Evolutionary conservation across 2,797 vertebrate species (phyloP).

Genomic region (Coregonus sp.): DNA sequence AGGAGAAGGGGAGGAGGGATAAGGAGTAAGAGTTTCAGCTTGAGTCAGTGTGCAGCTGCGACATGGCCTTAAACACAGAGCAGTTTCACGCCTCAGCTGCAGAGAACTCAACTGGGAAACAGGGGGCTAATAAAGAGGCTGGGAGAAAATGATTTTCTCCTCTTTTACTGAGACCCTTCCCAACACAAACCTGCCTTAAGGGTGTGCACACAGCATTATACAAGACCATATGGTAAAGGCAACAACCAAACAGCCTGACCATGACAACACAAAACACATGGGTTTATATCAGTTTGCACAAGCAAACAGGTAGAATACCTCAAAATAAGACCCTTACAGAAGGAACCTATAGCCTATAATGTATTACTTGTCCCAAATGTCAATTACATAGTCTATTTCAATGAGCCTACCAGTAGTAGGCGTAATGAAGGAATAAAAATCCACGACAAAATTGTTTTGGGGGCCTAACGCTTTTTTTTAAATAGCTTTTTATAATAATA

Average conservation of each 20-base stretch:
- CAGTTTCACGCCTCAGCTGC: slow-evolving; percentile 57
- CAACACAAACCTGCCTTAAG: slow-evolving; percentile 15
- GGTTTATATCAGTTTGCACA: not conserved
- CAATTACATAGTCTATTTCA: not conserved
- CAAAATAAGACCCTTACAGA: slow-evolving; percentile 14
- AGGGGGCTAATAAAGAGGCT: slow-evolving; percentile 43
- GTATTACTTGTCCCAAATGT: not conserved
- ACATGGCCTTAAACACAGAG: slow-evolving; percentile 38
- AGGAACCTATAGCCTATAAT: slow-evolving; percentile 13
- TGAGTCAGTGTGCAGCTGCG: slow-evolving; percentile 47
- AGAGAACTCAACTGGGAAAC: slow-evolving; percentile 56
- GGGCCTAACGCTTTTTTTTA: too few species aligned
- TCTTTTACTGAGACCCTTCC: slow-evolving; percentile 26
- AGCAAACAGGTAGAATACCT: slow-evolving; percentile 21
- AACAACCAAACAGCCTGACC: slow-evolving; percentile 22
- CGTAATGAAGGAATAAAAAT: too few species aligned
- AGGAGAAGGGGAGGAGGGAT: slow-evolving; percentile 25
- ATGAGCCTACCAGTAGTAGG: too few species aligned
- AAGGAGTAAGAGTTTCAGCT: slow-evolving; percentile 20
- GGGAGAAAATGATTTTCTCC: slow-evolving; percentile 34
- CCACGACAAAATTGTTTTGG: too few species aligned
- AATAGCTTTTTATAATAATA: too few species aligned
- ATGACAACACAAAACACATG: slow-evolving; percentile 47
- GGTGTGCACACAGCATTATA: slow-evolving; percentile 25
- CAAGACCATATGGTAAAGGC: slow-evolving; percentile 40